Base-by-base conservation (phyloP, 1,140 invertebrate genomes). In the Phocides pigmalion region DNA sequence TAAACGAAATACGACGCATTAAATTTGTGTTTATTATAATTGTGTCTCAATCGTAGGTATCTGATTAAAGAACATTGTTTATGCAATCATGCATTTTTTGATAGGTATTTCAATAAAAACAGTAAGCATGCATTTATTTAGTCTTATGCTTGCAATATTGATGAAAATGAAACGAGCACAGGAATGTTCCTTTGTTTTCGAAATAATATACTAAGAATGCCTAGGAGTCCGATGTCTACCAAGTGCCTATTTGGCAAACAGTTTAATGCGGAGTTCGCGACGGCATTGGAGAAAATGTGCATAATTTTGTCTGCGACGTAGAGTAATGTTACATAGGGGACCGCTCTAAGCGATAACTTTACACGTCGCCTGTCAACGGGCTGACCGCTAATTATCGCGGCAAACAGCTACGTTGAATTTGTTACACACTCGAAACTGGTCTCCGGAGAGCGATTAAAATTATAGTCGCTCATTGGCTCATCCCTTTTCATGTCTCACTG, bases 321-420 rank as follows among this genome's bases (percentile, higher is more conserved):
- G 16, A 47, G 32, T 61, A 61, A 49, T 61, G 58, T 61, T 39
- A 61, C 58, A 25, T 61, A 25, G 19, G 58, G 58, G 58, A 61
- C 58, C 44, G 58, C 44, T 47, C 58, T 61, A 37, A 61, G 16
- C 56, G 15, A 68, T 68, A 68, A 68, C 56, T 68, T 61, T 61
- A 44, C 39, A 64, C 28, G 59, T 50, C 50, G 25, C 20, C 61
- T 39, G 47, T 51, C 47, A 51, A 32, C 59, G 62, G 54, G 32
- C 54, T 15, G 47, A 53, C 61, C 61, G 47, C 66, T 68, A 64
- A 44, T 63, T 68, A 58, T 59, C 28, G 25, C 64, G 20, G 39
- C 32, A 51, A 61, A 65, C 35, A 59, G 16, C 22, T n/a, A 9
- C 64, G 19, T 22, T 25, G 25, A 53, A 50, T 58, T 59, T 58